Evolutionary conservation across 2,797 vertebrate genomes (phyloP).

Genomic region (Centropyge bicolor): DNA sequence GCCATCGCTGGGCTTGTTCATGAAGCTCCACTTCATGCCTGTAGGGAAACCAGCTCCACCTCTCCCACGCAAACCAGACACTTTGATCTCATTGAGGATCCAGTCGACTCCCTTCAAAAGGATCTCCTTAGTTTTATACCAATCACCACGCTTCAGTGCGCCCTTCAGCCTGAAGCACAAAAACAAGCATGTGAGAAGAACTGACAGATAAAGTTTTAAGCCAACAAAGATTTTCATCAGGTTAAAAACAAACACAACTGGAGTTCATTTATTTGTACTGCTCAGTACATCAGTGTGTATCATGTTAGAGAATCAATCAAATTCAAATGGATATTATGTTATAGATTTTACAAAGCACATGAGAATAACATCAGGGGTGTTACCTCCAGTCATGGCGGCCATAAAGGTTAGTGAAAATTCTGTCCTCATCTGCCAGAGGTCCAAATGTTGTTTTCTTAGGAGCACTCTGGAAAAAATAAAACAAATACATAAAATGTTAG

Average conservation of each 20-base stretch:
- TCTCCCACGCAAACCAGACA: constrained; percentile 92
- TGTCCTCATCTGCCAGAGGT: constrained; percentile 93
- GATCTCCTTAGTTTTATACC: constrained; percentile 99
- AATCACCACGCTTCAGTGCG: constrained; percentile 91
- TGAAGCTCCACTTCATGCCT: constrained; percentile 98
- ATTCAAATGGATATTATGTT: not conserved
- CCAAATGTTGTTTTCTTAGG: constrained; percentile 96
- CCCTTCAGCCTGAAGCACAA: constrained; percentile 89
- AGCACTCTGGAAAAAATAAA: constrained; percentile 66
- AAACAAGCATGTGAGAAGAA: not conserved
- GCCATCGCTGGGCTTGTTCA: constrained; percentile 98
- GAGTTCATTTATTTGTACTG: not conserved
- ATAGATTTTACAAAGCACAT: not conserved
- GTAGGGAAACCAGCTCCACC: constrained; percentile 97
- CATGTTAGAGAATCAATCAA: too few species aligned
- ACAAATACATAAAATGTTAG: constrained; percentile 11
- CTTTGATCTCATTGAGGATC: constrained; percentile 95
- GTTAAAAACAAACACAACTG: not conserved
- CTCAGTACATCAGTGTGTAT: not conserved
- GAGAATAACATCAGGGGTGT: not conserved
- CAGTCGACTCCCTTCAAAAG: constrained; percentile 95
- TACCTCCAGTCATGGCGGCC: constrained; percentile 97
- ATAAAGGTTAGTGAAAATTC: constrained; percentile 97
- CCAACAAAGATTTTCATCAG: not conserved
- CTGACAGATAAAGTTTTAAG: not conserved